phyloP scores from a whole-genome alignment of 2,888 invertebrate genomes.

The Bimastos eiseni region DNA sequence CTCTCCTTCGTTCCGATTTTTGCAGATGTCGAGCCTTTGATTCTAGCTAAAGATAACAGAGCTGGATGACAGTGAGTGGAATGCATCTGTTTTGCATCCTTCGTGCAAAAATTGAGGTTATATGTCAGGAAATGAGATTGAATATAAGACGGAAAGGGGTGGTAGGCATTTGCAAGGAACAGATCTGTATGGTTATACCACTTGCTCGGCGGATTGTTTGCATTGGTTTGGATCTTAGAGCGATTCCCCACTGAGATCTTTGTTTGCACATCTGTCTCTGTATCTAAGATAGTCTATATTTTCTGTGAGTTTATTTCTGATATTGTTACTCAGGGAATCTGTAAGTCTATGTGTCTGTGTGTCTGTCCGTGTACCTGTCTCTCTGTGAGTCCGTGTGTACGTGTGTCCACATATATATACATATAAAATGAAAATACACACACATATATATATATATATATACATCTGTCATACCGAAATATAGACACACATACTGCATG shows the following conservation, averaged over 20 bases:
- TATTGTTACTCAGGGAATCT: background rate
- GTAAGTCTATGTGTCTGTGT: background rate
- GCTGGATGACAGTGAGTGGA: background rate
- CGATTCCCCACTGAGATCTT: background rate
- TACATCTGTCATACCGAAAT: too few relatives aligned
- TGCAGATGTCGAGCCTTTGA: background rate
- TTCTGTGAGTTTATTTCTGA: background rate
- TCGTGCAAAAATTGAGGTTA: background rate
- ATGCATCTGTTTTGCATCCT: background rate
- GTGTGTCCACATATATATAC: too few relatives aligned
- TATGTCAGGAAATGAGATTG: background rate
- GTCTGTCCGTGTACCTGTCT: background rate
- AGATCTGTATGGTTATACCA: background rate
- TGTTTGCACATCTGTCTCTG: background rate
- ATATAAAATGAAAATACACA: too few relatives aligned
- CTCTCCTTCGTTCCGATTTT: background rate
- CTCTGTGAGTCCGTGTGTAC: background rate
- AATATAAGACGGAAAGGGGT: background rate
- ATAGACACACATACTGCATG: too few relatives aligned
- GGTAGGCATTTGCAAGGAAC: background rate
- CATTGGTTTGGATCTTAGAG: background rate
- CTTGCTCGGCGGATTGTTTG: background rate
- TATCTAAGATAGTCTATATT: background rate
- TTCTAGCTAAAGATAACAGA: constrained; percentile 13
- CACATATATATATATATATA: too few relatives aligned